Percentiles rank a stretch among this genome's conserved stretches.
Evolutionary conservation across 2,888 invertebrate species (phyloP).

Genomic region (Morpho achilles): DNA sequence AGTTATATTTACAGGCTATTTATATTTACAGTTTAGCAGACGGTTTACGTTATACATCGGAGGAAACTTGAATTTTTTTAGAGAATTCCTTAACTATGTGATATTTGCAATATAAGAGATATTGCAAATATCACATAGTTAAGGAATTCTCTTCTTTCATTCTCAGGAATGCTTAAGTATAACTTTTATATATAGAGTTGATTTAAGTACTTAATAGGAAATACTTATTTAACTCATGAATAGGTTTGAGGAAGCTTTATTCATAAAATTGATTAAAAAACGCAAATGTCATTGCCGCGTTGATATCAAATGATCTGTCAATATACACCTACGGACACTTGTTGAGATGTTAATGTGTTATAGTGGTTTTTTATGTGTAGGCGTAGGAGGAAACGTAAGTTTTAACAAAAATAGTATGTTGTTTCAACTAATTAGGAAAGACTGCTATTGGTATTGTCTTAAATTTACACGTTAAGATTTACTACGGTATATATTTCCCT

Average conservation of each 20-base stretch:
- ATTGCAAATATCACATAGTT: too few species aligned
- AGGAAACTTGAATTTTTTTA: too few species aligned
- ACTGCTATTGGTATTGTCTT: constrained; percentile 5
- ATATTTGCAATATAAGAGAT: too few species aligned
- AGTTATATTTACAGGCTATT: too few species aligned
- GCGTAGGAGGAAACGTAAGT: neutral
- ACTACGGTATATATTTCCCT: constrained; percentile 4
- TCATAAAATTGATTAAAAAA: neutral
- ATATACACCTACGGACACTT: neutral
- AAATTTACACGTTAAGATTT: constrained; percentile 10
- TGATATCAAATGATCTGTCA: neutral
- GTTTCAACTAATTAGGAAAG: constrained; percentile 10
- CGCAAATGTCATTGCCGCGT: neutral
- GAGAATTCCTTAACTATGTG: too few species aligned
- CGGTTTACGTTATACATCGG: too few species aligned
- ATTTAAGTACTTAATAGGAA: too few species aligned
- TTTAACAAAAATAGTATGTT: constrained; percentile 1
- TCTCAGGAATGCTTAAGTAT: too few species aligned
- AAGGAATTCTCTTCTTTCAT: too few species aligned
- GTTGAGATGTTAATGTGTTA: neutral
- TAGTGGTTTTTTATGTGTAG: neutral
- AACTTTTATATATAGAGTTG: too few species aligned
- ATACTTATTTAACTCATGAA: too few species aligned
- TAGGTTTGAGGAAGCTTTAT: neutral
- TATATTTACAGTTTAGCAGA: too few species aligned